Conservation (phyloP, 2,113 vertebrate species). For the Elephantulus edwardii region DNA sequence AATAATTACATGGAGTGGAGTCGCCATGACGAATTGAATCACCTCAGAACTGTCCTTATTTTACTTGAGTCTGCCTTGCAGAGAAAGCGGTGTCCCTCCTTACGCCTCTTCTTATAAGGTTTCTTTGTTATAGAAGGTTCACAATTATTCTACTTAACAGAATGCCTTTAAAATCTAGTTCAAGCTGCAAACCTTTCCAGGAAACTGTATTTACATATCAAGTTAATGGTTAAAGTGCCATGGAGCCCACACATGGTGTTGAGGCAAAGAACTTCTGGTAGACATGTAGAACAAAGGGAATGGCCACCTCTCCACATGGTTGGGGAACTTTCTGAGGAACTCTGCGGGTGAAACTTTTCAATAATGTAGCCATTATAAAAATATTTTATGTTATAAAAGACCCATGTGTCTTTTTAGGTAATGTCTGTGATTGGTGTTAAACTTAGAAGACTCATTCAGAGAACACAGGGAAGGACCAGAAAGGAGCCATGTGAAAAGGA, state of each 20-base stretch:
- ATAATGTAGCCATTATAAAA: background rate
- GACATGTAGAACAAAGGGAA: background rate
- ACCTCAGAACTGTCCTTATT: background rate
- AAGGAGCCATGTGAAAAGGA: background rate
- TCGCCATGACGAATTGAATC: background rate
- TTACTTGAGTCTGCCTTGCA: background rate
- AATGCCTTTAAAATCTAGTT: background rate
- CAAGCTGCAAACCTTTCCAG: background rate
- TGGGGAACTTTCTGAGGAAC: background rate
- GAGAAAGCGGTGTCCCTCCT: background rate
- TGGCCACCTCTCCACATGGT: background rate
- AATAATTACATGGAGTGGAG: background rate
- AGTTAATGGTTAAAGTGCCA: background rate
- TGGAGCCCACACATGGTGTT: background rate
- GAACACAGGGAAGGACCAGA: background rate
- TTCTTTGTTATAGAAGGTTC: background rate
- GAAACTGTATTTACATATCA: background rate
- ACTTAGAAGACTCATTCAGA: background rate
- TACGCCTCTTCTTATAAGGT: background rate
- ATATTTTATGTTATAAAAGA: too few relatives aligned
- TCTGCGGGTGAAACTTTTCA: background rate
- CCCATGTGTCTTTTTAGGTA: background rate
- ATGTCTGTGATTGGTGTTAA: background rate
- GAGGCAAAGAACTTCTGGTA: background rate
- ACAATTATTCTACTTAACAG: background rate